These are phyloP conservation scores for Ptilonorhynchus violaceus DNA, from an alignment of 2,113 vertebrate species.

Conservation along the genomic window DNA sequence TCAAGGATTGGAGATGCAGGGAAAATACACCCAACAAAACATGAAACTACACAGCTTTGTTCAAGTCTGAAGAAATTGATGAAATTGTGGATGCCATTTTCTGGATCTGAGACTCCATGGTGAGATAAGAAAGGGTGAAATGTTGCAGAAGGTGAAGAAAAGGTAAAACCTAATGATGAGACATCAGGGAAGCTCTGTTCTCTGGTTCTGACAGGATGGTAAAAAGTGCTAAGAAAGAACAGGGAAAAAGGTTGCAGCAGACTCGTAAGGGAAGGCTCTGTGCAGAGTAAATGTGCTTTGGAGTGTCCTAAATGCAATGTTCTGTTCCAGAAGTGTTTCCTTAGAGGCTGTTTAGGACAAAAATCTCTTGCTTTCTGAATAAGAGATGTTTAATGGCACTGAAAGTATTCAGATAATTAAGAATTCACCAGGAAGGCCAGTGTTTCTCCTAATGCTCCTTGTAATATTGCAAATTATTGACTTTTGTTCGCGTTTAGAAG, in stretches of 20 bases:
- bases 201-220: neutral
- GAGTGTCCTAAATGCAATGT: neutral
- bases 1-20: neutral
- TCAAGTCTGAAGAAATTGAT: neutral
- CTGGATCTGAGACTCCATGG: neutral
- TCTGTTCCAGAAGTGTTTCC: neutral
- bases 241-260: neutral
- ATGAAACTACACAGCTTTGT: neutral
- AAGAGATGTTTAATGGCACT: neutral
- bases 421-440: neutral
- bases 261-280: neutral
- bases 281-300: neutral
- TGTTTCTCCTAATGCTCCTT: neutral
- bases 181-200: neutral
- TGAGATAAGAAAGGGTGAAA: neutral
- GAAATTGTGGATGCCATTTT: neutral
- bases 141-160: neutral
- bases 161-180: neutral
- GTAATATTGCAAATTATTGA: neutral
- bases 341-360: neutral
- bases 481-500: slow-evolving; percentile 19
- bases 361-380: neutral
- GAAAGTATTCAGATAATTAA: slow-evolving; percentile 26
- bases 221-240: neutral
- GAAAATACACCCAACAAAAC: neutral